Evolutionary conservation across 1,140 invertebrate species (phyloP), one percentile per base, ranked within the genome.

Genomic region (Drosophila orosa): DNA sequence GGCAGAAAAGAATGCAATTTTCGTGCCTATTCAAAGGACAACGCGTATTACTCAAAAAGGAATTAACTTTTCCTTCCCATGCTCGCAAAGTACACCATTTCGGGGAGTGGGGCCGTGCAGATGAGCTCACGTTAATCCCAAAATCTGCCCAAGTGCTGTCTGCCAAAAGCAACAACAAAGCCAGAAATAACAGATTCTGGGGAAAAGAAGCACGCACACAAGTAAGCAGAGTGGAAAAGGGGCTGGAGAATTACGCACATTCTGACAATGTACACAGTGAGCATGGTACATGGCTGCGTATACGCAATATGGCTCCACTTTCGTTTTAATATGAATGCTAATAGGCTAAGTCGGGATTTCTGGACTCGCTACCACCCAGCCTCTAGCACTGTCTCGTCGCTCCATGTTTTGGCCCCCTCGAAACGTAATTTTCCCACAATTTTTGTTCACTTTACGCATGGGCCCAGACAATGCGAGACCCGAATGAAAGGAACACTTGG

Each of bases 321-420:
- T 89, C 85, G 80, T 90, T 89, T 90, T 89, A 89, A 89, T 89
- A 90, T 89, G 85, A 90, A 84, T 90, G 85, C 85, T 89, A 89
- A 89, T 90, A 89, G 84, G 77, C 84, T 89, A 90, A 90, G 84
- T 80, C 84, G 79, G 85, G 84, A 89, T 89, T 89, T 89, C 77
- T 72, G 68, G 72, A 73, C 80, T 60, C 39, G 62, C 39, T 19
- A 10, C 24, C 24, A 3, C 8, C 24, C 13, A 0, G 15, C 9
- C 45, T 27, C 45, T 24, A 37, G 27, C 5, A 1, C 1, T n/a
- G n/a, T 13, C 27, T 19, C 22, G 10, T 5, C 24, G 10, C 39
- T 7, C 44, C 19, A 19, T 22, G 40, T 52, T 47, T 15, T 4
- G 31, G 24, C 13, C 47, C 45, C 40, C 82, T 75, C 52, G 67